These are phyloP conservation scores for Natrix natrix DNA, from an alignment of 2,797 vertebrate genomes.

Conservation along the genomic window DNA sequence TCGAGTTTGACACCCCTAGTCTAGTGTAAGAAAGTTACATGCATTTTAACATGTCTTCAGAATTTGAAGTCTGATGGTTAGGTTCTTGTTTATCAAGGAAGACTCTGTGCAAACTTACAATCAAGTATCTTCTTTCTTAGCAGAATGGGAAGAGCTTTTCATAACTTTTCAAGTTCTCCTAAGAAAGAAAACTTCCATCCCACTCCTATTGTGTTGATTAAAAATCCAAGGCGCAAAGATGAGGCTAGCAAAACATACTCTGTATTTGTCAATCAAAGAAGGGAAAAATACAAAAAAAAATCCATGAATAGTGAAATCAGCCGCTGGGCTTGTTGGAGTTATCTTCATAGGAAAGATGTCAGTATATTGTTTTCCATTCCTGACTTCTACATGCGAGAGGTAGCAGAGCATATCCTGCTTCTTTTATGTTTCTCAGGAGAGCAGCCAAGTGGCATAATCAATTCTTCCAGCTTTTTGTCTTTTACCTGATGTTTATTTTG, in stretches of 20 bases:
- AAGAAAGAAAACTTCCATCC: neutral
- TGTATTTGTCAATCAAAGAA: slow-evolving; percentile 69
- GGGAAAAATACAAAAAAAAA: slow-evolving; percentile 47
- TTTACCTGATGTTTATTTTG: slow-evolving; percentile 70
- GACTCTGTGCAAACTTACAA: neutral
- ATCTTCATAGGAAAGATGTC: slow-evolving; percentile 72
- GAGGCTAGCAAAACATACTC: slow-evolving; percentile 52
- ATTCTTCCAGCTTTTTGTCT: slow-evolving; percentile 71
- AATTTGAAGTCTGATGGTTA: neutral
- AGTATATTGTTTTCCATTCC: slow-evolving; percentile 64
- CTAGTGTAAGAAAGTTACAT: neutral
- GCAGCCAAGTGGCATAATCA: slow-evolving; percentile 72
- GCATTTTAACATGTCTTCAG: neutral
- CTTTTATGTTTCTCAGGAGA: slow-evolving; percentile 72
- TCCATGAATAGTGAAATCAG: slow-evolving; percentile 63
- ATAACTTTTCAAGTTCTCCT: neutral
- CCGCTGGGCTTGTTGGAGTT: slow-evolving; percentile 61
- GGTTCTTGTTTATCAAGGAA: neutral
- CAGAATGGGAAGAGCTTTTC: slow-evolving; percentile 5
- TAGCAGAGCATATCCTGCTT: slow-evolving; percentile 70
- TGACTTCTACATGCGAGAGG: slow-evolving; percentile 64
- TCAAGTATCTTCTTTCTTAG: slow-evolving; percentile 26
- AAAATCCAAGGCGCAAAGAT: slow-evolving; percentile 52
- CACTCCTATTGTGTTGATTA: slow-evolving; percentile 40
- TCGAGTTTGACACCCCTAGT: too few relatives aligned